Evolutionary conservation across 2,888 invertebrate species (phyloP), one percentile per base, ranked within the genome.

Genomic region (Podabrus alpinus): DNA sequence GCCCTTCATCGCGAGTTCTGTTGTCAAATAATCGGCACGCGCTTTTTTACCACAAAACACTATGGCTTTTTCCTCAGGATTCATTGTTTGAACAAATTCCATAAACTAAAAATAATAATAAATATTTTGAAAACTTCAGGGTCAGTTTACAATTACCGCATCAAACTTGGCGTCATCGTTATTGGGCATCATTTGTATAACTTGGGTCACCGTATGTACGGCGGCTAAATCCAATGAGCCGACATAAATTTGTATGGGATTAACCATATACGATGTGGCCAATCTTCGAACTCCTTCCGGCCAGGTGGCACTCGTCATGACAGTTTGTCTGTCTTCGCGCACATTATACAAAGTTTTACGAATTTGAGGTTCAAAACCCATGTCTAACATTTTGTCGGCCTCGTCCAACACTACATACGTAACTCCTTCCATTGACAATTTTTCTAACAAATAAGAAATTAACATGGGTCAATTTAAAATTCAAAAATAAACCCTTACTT

Each of bases 231-330:
- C 97, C 59, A 93, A 89, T 68, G 93, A 92, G 0, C 98, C 98
- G 19, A 98, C 94, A 86, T 93, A 95, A 0, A 97, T 94, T 87
- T 97, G 96, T 69, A 97, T 90, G 0, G 98, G 97, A 86, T 97
- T 92, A 71, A 91, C 93, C 93, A 97, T 95, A 85, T 97, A 98
- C 1, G 92, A 92, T 78, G 93, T 90, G 0, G 97, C 97, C 61
- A 98, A 88, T 15, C 95, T 90, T 15, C 97, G 90, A 1, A 98
- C 97, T 61, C 94, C 95, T 70, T 90, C 88, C 0, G 98, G 98
- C 98, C 98, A 98, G 0, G 98, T 98, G 13, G 98, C 98, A 84
- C 93, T 94, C 0, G 98, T 98, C 97, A 98, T 97, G 0, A 98
- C 92, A n/a, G 97, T 97, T 86, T 98, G 97, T 71, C 97, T 88